Conservation (phyloP, 2,888 invertebrate species). For the Mythimna vitellina region DNA sequence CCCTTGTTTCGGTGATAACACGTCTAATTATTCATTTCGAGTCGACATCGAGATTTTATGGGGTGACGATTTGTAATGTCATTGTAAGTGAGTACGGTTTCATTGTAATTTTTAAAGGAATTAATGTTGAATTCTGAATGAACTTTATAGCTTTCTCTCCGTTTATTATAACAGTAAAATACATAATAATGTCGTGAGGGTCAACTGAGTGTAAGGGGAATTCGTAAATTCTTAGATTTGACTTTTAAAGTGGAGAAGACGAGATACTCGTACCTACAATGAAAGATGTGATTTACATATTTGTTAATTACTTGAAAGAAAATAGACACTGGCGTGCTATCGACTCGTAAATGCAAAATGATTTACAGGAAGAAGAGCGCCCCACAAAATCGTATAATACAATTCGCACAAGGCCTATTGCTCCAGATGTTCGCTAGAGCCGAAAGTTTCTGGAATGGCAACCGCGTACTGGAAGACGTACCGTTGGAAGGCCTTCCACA, state of each 20-base stretch:
- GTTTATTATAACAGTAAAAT: slow-evolving; percentile 47
- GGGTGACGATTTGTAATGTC: slow-evolving; percentile 83
- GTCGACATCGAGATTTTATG: slow-evolving; percentile 83
- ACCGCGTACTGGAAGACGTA: too few relatives aligned
- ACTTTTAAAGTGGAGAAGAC: slow-evolving; percentile 7
- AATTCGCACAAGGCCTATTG: too few relatives aligned
- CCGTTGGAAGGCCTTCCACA: too few relatives aligned
- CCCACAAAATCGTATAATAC: too few relatives aligned
- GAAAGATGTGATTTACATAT: not conserved
- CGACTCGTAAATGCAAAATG: too few relatives aligned
- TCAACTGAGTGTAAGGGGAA: slow-evolving; percentile 46
- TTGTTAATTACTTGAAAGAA: not conserved
- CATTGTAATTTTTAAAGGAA: slow-evolving; percentile 59
- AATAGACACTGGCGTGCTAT: too few relatives aligned
- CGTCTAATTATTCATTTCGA: slow-evolving; percentile 86
- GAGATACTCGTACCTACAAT: too few relatives aligned
- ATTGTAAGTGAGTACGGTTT: slow-evolving; percentile 62
- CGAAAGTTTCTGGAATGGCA: too few relatives aligned
- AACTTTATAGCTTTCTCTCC: slow-evolving; percentile 55
- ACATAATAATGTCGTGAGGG: slow-evolving; percentile 45
- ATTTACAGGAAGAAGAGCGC: too few relatives aligned
- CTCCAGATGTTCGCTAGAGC: too few relatives aligned
- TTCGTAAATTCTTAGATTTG: slow-evolving; percentile 48
- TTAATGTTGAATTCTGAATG: slow-evolving; percentile 49
- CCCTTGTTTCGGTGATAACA: slow-evolving; percentile 83